phyloP scores from a whole-genome alignment of 2,888 invertebrate genomes.

The Schizotus pectinicornis region DNA sequence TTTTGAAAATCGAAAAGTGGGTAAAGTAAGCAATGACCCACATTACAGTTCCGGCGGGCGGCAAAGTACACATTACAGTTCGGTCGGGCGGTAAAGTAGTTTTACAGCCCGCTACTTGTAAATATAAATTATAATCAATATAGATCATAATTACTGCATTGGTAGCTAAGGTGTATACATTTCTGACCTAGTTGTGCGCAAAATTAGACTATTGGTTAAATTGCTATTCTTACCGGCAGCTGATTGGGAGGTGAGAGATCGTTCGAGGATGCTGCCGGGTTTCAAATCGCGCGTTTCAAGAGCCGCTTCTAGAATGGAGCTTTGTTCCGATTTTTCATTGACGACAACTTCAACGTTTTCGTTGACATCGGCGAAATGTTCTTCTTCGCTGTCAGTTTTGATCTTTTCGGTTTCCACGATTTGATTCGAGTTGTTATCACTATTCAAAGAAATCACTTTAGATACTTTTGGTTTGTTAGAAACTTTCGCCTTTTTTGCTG shows the following conservation, averaged over 20 bases:
- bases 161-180: too few species aligned
- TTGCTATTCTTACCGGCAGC: conserved; percentile 15
- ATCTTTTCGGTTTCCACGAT: conserved; percentile 28
- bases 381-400: conserved; percentile 31
- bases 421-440: conserved; percentile 11
- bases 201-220: too few species aligned
- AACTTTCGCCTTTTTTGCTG: conserved; percentile 40
- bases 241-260: conserved; percentile 52
- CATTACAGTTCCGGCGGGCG: too few species aligned
- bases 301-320: conserved; percentile 55
- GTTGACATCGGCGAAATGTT: conserved; percentile 36
- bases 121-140: too few species aligned
- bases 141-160: too few species aligned
- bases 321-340: conserved; percentile 43
- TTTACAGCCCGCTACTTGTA: too few species aligned
- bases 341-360: conserved; percentile 46
- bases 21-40: too few species aligned
- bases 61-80: too few species aligned
- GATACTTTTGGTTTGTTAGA: conserved; percentile 20
- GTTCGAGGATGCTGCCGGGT: conserved; percentile 54
- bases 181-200: too few species aligned
- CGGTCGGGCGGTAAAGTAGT: too few species aligned
- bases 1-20: too few species aligned
- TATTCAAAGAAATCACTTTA: conserved; percentile 7
- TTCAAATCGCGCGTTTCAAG: conserved; percentile 50